Percentiles rank a stretch among this genome's conserved stretches.
Conservation (phyloP, 2,888 invertebrate species). For the Caradrina kadenii region DNA sequence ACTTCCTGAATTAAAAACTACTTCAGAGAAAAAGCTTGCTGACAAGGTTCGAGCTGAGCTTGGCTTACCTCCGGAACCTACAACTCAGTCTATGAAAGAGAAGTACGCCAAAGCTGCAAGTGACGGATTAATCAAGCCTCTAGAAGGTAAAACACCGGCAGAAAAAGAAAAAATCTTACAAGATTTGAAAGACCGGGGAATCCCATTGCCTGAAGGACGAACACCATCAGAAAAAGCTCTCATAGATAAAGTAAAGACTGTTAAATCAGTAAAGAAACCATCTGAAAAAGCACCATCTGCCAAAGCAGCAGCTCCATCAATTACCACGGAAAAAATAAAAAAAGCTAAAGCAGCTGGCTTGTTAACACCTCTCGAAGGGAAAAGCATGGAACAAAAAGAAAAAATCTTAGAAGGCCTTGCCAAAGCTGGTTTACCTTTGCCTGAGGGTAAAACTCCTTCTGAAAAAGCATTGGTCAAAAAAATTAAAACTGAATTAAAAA, state of each 20-base stretch:
- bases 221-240: slow-evolving; percentile 36
- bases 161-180: slow-evolving; percentile 60
- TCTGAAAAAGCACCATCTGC: slow-evolving; percentile 50
- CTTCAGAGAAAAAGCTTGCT: slow-evolving; percentile 68
- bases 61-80: slow-evolving; percentile 69
- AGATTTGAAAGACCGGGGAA: slow-evolving; percentile 41
- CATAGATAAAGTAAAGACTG: not conserved
- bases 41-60: slow-evolving; percentile 64
- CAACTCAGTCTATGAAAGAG: slow-evolving; percentile 55
- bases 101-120: slow-evolving; percentile 59
- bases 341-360: slow-evolving; percentile 49
- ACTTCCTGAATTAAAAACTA: slow-evolving; percentile 68
- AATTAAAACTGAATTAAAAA: slow-evolving; percentile 49
- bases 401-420: slow-evolving; percentile 45
- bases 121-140: slow-evolving; percentile 57
- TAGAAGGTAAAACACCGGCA: slow-evolving; percentile 58
- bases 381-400: slow-evolving; percentile 49
- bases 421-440: slow-evolving; percentile 48
- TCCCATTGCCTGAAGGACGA: slow-evolving; percentile 59
- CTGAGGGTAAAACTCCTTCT: slow-evolving; percentile 51
- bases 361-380: slow-evolving; percentile 54
- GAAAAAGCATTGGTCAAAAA: slow-evolving; percentile 52
- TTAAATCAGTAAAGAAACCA: not conserved
- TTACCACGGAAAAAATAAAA: slow-evolving; percentile 37
- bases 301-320: slow-evolving; percentile 52